Evolutionary conservation across 1,140 invertebrate species (phyloP).

Genomic region (Popillia japonica): DNA sequence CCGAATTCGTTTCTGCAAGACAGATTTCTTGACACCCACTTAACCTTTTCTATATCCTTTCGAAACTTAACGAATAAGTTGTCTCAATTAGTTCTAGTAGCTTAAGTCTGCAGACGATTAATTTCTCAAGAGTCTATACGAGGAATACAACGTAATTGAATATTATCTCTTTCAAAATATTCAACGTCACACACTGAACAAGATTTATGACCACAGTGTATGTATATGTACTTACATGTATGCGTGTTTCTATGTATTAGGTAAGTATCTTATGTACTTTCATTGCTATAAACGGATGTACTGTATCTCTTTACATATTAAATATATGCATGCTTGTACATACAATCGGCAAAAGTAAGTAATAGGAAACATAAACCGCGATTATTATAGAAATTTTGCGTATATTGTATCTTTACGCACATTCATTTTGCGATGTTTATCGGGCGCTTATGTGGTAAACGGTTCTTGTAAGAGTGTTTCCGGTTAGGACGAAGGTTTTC

Average conservation of each 20-base stretch:
- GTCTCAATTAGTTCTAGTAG: constrained; percentile 18
- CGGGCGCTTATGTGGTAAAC: background rate
- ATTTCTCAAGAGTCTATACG: background rate
- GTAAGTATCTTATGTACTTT: too few relatives aligned
- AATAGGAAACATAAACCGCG: background rate
- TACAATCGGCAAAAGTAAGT: too few relatives aligned
- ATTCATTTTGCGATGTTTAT: background rate
- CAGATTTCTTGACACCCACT: background rate
- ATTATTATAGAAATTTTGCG: background rate
- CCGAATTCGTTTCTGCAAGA: background rate
- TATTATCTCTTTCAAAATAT: background rate
- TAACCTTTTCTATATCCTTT: background rate
- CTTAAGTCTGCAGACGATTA: background rate
- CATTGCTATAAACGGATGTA: too few relatives aligned
- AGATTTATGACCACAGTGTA: too few relatives aligned
- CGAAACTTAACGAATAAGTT: background rate
- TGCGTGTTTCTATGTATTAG: too few relatives aligned
- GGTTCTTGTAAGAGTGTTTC: background rate
- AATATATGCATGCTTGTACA: too few relatives aligned
- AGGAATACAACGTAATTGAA: background rate
- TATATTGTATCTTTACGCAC: background rate
- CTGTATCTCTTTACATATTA: too few relatives aligned
- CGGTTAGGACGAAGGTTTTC: background rate
- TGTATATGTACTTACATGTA: too few relatives aligned
- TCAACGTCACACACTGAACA: background rate